A percentile compares a stretch with the other conserved stretches of the same genome.
Conservation (phyloP, 2,888 invertebrate genomes). For the Drosophila hamatofila region DNA sequence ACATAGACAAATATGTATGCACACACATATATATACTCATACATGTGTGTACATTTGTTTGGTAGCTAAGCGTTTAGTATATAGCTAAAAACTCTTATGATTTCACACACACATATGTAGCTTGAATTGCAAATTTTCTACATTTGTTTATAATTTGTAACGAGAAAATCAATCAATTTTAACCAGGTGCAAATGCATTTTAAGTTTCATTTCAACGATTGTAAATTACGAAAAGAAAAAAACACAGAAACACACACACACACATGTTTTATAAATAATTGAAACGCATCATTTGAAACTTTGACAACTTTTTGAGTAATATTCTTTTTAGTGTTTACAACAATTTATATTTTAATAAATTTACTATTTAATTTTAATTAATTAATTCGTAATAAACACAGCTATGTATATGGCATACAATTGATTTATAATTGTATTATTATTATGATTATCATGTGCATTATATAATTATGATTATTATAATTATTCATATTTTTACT, state of each 20-base stretch:
- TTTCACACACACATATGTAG: slow-evolving; percentile 35
- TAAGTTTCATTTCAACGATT: slow-evolving; percentile 42
- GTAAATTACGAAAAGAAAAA: slow-evolving; percentile 43
- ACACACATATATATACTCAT: background rate
- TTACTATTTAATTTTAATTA: slow-evolving; percentile 55
- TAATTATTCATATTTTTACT: background rate
- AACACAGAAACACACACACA: background rate
- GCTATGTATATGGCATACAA: slow-evolving; percentile 54
- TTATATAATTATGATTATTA: slow-evolving; percentile 28
- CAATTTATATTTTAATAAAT: slow-evolving; percentile 50
- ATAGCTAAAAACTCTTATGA: slow-evolving; percentile 18
- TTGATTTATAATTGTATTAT: slow-evolving; percentile 53
- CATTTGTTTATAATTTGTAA: slow-evolving; percentile 41
- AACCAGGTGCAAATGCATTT: slow-evolving; percentile 45
- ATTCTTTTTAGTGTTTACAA: slow-evolving; percentile 39
- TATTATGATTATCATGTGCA: slow-evolving; percentile 25
- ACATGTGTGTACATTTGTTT: slow-evolving; percentile 13
- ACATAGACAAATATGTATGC: slow-evolving; percentile 12
- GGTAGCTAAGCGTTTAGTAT: slow-evolving; percentile 28
- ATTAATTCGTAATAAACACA: slow-evolving; percentile 60
- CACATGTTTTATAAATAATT: slow-evolving; percentile 9
- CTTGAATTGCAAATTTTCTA: slow-evolving; percentile 64
- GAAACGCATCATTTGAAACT: slow-evolving; percentile 23
- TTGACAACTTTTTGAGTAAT: slow-evolving; percentile 44
- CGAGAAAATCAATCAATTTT: slow-evolving; percentile 3